Base-by-base conservation (phyloP, 2,113 vertebrate genomes). In the Hypocryptadius cinnamomeus region DNA sequence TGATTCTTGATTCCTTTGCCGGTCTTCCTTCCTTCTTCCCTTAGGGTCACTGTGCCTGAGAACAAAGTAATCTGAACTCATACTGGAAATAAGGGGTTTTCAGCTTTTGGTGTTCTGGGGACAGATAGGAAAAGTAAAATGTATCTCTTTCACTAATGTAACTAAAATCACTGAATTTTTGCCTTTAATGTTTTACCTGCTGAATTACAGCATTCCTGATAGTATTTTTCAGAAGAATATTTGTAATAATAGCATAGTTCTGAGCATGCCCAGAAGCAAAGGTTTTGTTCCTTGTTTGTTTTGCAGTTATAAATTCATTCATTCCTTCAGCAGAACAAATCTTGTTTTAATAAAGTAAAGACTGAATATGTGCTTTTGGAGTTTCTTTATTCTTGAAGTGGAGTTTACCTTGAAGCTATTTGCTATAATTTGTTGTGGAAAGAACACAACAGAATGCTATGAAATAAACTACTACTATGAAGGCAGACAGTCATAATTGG, bases 261-360 rank as follows among this genome's bases (percentile, higher is more conserved):
- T 87, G 87, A 95, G 84, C 69, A 79, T 91, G 84, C 85, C 69
- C 81, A 87, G 84, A 96, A 94, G 57, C 37, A 86, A 73, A 86
- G 66, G 60, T 90, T 94, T 92, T 83, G 31, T 89, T 96, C 60
- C 37, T 95, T 87, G 60, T 80, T 93, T 78, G 40, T 84, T 89
- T 94, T 92, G 35, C 69, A 69, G 51, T 60, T 93, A 68, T 0
- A 21, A 82, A 70, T 85, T 68, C 20, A 73, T 79, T 95, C 25
- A 47, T 93, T 96, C 79, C 47, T 94, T 95, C 80, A 86, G 70
- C 64, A 79, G 79, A 95, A 87, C 39, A 76, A 73, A 83, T 66
- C 37, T 77, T 94, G n/a, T 80, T 92, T 85, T 86, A 93, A 96
- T 96, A 96, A 95, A 96, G 92, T 74, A 76, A 94, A 94, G 14